phyloP scores from a whole-genome alignment of 1,140 invertebrate genomes.

The Antheraea mylitta region DNA sequence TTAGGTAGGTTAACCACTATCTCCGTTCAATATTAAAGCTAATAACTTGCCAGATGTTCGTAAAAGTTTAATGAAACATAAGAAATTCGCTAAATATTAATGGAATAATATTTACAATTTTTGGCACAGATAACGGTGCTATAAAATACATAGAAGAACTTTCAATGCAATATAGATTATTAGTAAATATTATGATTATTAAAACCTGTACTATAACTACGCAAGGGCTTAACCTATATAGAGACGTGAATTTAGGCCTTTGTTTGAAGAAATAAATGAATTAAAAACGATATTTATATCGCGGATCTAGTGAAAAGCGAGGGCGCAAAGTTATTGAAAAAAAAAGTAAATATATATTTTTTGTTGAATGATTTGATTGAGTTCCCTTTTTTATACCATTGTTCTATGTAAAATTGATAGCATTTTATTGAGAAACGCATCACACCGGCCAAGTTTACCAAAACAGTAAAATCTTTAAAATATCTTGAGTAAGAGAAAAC shows the following conservation, averaged over 20 bases:
- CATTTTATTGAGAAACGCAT: too few relatives aligned
- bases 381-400: too few relatives aligned
- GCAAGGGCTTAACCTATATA: slow-evolving; percentile 56
- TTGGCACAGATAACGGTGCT: slow-evolving; percentile 73
- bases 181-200: slow-evolving; percentile 51
- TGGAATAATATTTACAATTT: slow-evolving; percentile 71
- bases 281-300: too few relatives aligned
- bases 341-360: too few relatives aligned
- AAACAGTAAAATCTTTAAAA: too few relatives aligned
- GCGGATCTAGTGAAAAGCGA: too few relatives aligned
- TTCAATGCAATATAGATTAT: slow-evolving; percentile 46
- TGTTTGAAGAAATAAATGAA: slow-evolving; percentile 34
- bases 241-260: slow-evolving; percentile 67
- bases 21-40: not conserved
- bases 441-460: too few relatives aligned
- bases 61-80: slow-evolving; percentile 8
- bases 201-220: slow-evolving; percentile 63
- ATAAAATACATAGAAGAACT: slow-evolving; percentile 49
- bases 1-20: not conserved
- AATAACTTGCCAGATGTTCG: not conserved
- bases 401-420: too few relatives aligned
- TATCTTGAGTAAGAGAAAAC: too few relatives aligned
- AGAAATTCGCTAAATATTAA: slow-evolving; percentile 36
- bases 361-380: too few relatives aligned
- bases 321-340: too few relatives aligned